Evolutionary conservation across 2,797 vertebrate genomes (phyloP), one percentile per base, ranked within the genome.

Genomic region (Euthynnus affinis): DNA sequence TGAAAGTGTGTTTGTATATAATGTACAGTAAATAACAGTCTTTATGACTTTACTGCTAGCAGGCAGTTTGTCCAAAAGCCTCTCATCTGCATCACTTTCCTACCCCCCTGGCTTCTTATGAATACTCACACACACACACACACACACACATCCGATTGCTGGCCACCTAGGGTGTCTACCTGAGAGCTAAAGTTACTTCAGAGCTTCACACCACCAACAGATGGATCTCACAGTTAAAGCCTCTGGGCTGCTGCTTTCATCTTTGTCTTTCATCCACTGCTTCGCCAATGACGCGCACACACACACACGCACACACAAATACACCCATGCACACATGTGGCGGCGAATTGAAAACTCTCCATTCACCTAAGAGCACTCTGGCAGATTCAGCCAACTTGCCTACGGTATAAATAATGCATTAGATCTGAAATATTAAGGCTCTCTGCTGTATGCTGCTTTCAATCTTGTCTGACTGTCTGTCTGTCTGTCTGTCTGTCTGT

Each of bases 341-440:
- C 12, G 14, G 66, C 55, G 76, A 90, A 89, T 88, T 71, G 74
- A 81, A 89, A 87, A 89, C 81, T 90, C 74, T 74, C 82, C 87
- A 76, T 78, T 87, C 84, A 86, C 87, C 88, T 86, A 88, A 75
- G 84, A 91, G 89, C 87, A 80, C 89, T 82, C 89, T 79, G 61
- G 81, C 82, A 89, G 83, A 91, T 87, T 81, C 88, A 83, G 82
- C 87, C 71, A 52, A 78, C 77, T 82, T 42, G 64, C 77, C 62
- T 56, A 18, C 27, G 71, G 55, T 78, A 94, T 95, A 86, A 93
- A 94, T 94, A 93, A 94, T 94, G 86, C 89, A 94, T 92, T 84
- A 81, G 71, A 82, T 87, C 60, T 94, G 87, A 95, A 95, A 94
- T 93, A 95, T 95, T 94, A 91, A 94, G 87, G 68, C 77, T 74